Conservation (phyloP, 1,140 invertebrate genomes). For the Trissolcus basalis region DNA sequence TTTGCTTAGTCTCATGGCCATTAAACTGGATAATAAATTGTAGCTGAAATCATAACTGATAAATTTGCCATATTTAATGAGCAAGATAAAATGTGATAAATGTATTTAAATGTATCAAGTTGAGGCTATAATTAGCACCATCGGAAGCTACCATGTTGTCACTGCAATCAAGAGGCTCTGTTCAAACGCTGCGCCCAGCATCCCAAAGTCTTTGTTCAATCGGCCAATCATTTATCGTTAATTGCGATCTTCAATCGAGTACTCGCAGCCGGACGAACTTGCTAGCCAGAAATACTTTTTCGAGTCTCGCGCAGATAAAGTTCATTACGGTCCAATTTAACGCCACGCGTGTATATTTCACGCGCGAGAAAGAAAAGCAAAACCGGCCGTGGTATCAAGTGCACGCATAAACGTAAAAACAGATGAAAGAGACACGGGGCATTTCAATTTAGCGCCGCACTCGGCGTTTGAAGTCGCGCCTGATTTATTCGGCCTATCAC, state of each 20-base stretch:
- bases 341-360: conserved; percentile 25
- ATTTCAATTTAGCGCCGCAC: conserved; percentile 19
- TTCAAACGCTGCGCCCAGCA: conserved; percentile 21
- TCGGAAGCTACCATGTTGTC: conserved; percentile 32
- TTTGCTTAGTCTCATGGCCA: too few species aligned
- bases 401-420: conserved; percentile 17
- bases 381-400: conserved; percentile 5
- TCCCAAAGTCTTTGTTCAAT: conserved; percentile 40
- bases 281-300: conserved; percentile 41
- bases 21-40: too few species aligned
- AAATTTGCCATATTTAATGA: too few species aligned
- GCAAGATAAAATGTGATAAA: too few species aligned
- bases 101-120: too few species aligned
- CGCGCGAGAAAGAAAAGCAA: conserved; percentile 14
- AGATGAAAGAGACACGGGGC: conserved; percentile 14
- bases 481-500: conserved; percentile 32
- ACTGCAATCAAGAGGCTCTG: conserved; percentile 53
- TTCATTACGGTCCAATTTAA: conserved; percentile 45
- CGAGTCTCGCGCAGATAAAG: conserved; percentile 23
- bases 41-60: too few species aligned
- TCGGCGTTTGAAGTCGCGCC: conserved; percentile 31
- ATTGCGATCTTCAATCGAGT: conserved; percentile 62
- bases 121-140: too few species aligned
- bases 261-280: conserved; percentile 1
- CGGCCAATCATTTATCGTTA: conserved; percentile 64